Base-by-base conservation (phyloP, 23 tunicate genomes). In the Botrylloides violaceus region DNA sequence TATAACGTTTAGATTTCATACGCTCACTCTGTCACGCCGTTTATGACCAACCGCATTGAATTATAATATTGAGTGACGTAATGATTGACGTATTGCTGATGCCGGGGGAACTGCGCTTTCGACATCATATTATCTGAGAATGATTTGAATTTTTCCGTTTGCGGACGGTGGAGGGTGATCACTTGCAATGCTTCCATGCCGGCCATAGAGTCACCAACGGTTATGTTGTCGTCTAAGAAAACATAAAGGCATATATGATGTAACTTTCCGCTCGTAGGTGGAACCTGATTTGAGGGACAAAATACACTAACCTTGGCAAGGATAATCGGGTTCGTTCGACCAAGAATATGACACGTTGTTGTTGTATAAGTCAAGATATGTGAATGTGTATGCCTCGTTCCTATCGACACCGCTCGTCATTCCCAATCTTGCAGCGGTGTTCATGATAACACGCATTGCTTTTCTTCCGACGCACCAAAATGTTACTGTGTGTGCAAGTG, bases 311-410 rank as follows among this genome's bases (percentile, higher is more conserved):
- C n/a, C 0, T 31, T 64, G 5, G 20, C 38, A 64, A 37, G 1
- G 49, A 9, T 73, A 77, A 59, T 90, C 97, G 35, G 83, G 89
- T 1, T 55, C 70, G 39, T 83, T 77, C 5, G 78, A 71, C 97
- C 97, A 90, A 4, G 27, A 19, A 32, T 83, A 83, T 12, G 80
- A 78, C 32, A 68, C 66, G 66, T 90, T 90, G 31, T 84, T 70
- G 63, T 90, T 90, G 81, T 90, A 90, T 7, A 79, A 55, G 66
- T 90, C 97, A 7, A 90, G 70, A 56, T 78, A 90, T 2, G 82
- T 64, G 56, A 83, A 90, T 15, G 78, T 79, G 76, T 27, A 79
- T 7, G 53, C 15, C 12, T 43, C 12, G 15, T 43, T 15, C 9
- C 53, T 43, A 43, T 43, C 53, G 3, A 82, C 82, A 2, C 91